Evolutionary conservation across 1,140 invertebrate species (phyloP).

Genomic region (Cotesia vestalis): DNA sequence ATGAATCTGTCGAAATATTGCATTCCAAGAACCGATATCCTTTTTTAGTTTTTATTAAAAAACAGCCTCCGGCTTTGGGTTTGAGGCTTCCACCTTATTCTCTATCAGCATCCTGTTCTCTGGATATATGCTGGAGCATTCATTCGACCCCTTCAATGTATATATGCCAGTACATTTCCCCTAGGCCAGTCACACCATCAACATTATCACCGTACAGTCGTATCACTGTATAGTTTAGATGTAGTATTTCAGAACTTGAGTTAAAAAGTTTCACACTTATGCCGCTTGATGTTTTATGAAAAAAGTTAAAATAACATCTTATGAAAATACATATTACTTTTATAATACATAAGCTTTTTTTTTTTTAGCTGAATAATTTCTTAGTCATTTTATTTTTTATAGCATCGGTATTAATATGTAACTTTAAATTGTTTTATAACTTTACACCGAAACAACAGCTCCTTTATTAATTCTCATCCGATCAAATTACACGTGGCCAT

Average conservation of each 20-base stretch:
- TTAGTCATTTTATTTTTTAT: background rate
- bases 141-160: slow-evolving; percentile 19
- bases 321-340: slow-evolving; percentile 11
- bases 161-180: too few species aligned
- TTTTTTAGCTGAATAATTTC: slow-evolving; percentile 3
- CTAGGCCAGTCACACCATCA: slow-evolving; percentile 15
- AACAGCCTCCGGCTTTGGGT: slow-evolving; percentile 52
- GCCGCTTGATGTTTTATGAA: slow-evolving; percentile 21
- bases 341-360: background rate
- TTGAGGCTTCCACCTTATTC: slow-evolving; percentile 39
- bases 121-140: slow-evolving; percentile 4
- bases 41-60: slow-evolving; percentile 60
- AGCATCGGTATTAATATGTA: background rate
- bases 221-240: too few species aligned
- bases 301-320: slow-evolving; percentile 14
- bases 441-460: too few species aligned
- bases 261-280: slow-evolving; percentile 21
- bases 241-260: background rate
- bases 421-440: too few species aligned
- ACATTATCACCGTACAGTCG: background rate
- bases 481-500: too few species aligned
- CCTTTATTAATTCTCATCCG: too few species aligned
- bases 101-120: slow-evolving; percentile 19
- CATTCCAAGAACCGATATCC: slow-evolving; percentile 64
- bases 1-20: slow-evolving; percentile 68